phyloP scores from a whole-genome alignment of 2,888 invertebrate species.

The Troglohyphantes excavatus region DNA sequence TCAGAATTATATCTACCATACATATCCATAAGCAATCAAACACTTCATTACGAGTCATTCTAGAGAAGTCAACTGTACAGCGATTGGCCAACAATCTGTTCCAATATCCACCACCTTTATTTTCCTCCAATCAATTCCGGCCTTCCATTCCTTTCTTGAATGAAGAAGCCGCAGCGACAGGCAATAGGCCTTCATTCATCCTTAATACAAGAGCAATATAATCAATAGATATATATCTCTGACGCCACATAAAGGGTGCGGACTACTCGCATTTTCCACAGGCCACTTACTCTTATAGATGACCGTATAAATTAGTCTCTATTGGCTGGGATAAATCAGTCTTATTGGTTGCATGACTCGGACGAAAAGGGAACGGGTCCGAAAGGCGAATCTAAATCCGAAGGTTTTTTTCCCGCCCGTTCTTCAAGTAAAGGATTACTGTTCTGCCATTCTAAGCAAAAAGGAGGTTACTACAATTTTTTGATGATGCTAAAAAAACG shows the following conservation, averaged over 20 bases:
- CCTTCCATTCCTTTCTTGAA: background rate
- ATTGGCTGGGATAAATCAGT: constrained; percentile 71
- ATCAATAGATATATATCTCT: constrained; percentile 72
- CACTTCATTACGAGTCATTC: no score
- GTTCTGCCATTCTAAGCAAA: background rate
- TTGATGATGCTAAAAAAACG: no score
- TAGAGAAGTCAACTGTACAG: no score
- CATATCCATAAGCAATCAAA: no score
- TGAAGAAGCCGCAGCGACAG: background rate
- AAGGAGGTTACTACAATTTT: no score
- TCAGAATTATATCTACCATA: no score
- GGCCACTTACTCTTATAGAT: constrained; percentile 71
- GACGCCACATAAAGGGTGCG: constrained; percentile 53
- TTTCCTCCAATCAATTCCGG: constrained; percentile 15
- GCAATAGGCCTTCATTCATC: constrained; percentile 53
- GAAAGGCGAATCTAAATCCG: background rate
- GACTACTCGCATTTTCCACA: constrained; percentile 60
- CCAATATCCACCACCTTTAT: background rate
- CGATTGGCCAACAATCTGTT: background rate
- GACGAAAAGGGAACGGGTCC: background rate
- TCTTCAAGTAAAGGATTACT: background rate
- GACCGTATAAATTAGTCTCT: constrained; percentile 73
- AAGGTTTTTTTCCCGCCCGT: background rate
- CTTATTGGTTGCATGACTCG: background rate
- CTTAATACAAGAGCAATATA: constrained; percentile 70